phyloP scores from a whole-genome alignment of 2,113 vertebrate species.

The Psammodynastes pulverulentus region DNA sequence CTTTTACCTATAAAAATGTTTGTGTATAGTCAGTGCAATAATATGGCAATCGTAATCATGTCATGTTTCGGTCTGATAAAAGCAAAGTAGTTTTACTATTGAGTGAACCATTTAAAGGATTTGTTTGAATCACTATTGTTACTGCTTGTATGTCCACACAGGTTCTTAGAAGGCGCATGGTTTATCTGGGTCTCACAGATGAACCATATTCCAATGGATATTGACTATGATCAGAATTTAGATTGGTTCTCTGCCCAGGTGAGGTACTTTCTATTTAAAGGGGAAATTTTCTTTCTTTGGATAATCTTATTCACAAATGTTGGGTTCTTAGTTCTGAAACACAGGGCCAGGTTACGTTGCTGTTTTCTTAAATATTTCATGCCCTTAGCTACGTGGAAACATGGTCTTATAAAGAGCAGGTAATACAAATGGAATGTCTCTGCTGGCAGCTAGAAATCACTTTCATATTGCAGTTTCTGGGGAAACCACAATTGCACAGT shows the following conservation, averaged over 20 bases:
- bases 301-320: not conserved
- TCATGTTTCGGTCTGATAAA: not conserved
- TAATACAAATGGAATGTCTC: not conserved
- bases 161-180: conserved; percentile 73
- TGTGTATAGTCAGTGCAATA: not conserved
- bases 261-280: not conserved
- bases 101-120: not conserved
- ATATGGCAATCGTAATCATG: not conserved
- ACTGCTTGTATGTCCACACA: conserved; percentile 17
- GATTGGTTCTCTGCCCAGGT: conserved; percentile 79
- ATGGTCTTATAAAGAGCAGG: not conserved
- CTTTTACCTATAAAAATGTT: not conserved
- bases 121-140: not conserved
- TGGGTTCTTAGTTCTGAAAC: not conserved
- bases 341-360: not conserved
- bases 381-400: not conserved
- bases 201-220: conserved; percentile 52
- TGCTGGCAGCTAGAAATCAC: not conserved
- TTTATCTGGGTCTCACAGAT: conserved; percentile 75
- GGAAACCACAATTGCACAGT: not conserved
- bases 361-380: not conserved
- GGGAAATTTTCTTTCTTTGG: not conserved
- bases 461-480: not conserved
- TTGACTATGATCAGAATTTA: conserved; percentile 72
- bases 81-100: not conserved